Base-by-base conservation (phyloP, 2,888 invertebrate species). In the Luperina nickerlii region DNA sequence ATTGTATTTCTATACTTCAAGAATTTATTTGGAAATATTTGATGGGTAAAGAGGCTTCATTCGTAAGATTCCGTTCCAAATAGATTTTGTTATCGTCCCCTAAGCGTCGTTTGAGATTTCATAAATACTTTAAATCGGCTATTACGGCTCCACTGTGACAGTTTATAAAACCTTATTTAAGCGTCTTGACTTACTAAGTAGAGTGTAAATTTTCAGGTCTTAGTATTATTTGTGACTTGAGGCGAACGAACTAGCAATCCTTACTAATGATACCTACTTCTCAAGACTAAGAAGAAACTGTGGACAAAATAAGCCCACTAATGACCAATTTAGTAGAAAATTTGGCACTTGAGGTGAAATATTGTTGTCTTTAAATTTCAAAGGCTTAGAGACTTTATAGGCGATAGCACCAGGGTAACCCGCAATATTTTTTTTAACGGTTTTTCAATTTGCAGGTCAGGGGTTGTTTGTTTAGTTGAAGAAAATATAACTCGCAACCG, bases 71-170 rank as follows among this genome's bases (percentile, higher is more conserved):
- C 63, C 57, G 9, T 63, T 74, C 20, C 20, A 51, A 83, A 60
- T 51, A 74, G 48, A 74, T 83, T 74, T 74, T 57, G 11, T 71
- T 79, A 57, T 63, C 63, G 18, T 38, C 57, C 13, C 20, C 13
- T n/a, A 63, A 57, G 48, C 15, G 54, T 24, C 27, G 62, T 71
- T 79, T 32, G 24, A 32, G 38, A 68, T 71, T 67, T 54, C 38
- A 66, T 66, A 27, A 82, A 74, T 67, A 82, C 15, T 48, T 74
- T 79, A 48, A 65, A 73, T 42, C 38, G 65, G 51, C 32, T 65
- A 63, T 63, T 78, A 32, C 9, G 27, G 20, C 9, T 42, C 32
- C 9, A 54, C 7, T 66, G 24, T 24, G 60, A 71, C 45, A 71
- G 67, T 24, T 38, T 69, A 74, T 20, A 24, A 71, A 57, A 4